These are phyloP conservation scores for Mormyrops attenuatus DNA, from an alignment of 2,797 vertebrate genomes.

Conservation along the genomic window DNA sequence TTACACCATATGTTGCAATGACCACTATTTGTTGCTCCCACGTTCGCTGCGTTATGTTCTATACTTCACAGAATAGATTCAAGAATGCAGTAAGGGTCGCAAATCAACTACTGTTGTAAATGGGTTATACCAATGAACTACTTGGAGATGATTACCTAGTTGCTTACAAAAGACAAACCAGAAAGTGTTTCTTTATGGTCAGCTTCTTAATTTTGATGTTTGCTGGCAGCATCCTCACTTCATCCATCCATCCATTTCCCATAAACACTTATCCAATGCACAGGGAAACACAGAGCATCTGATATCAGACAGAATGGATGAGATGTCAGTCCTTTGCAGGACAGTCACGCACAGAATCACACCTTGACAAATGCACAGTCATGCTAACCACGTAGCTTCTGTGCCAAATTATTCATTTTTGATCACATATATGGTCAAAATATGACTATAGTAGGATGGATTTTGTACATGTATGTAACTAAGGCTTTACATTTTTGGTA, in stretches of 20 bases:
- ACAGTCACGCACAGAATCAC: not conserved
- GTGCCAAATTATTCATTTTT: not conserved
- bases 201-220: not conserved
- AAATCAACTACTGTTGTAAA: not conserved
- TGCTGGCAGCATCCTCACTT: not conserved
- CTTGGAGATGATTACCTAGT: not conserved
- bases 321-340: not conserved
- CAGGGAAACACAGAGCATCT: not conserved
- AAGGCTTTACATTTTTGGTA: not conserved
- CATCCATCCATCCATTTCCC: not conserved
- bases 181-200: not conserved
- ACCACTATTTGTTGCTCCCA: not conserved
- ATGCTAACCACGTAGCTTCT: not conserved
- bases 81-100: not conserved
- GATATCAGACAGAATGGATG: not conserved
- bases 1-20: not conserved
- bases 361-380: not conserved
- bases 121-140: not conserved
- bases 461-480: not conserved
- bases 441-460: not conserved
- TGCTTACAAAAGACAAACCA: not conserved
- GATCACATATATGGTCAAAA: not conserved
- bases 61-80: not conserved
- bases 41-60: not conserved
- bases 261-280: not conserved